Evolutionary conservation across 2,797 vertebrate genomes (phyloP).

Genomic region (Myotis myotis): DNA sequence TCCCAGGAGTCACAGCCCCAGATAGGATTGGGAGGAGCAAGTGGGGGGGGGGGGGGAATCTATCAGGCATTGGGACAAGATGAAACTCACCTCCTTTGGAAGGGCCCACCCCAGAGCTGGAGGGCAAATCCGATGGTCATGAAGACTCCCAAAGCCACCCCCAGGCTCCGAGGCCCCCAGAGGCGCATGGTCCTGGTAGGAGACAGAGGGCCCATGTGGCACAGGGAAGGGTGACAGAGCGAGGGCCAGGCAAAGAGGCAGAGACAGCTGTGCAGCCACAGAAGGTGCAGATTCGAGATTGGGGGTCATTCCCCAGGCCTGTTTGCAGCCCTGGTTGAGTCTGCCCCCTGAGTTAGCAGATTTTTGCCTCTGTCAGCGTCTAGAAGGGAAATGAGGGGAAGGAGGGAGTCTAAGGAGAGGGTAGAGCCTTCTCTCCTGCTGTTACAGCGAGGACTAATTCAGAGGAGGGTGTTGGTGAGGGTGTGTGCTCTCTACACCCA

Average conservation of each 20-base stretch:
- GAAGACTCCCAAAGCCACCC: slow-evolving; percentile 87
- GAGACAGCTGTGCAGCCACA: slow-evolving; percentile 43
- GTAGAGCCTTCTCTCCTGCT: slow-evolving; percentile 24
- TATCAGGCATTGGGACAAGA: not conserved
- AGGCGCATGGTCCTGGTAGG: slow-evolving; percentile 68
- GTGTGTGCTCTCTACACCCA: not conserved
- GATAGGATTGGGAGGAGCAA: not conserved
- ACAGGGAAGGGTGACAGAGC: slow-evolving; percentile 37
- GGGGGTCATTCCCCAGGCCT: slow-evolving; percentile 69
- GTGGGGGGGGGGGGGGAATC: not conserved
- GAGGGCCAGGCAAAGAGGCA: slow-evolving; percentile 35
- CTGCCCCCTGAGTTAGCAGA: slow-evolving; percentile 77
- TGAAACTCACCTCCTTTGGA: slow-evolving; percentile 89
- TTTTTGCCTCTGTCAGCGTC: slow-evolving; percentile 80
- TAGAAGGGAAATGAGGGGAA: slow-evolving; percentile 75
- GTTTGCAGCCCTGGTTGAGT: slow-evolving; percentile 46
- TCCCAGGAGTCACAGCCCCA: not conserved
- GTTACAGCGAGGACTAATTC: not conserved
- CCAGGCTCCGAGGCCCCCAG: slow-evolving; percentile 74
- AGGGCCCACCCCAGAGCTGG: slow-evolving; percentile 90
- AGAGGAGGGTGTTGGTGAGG: not conserved
- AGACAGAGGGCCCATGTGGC: slow-evolving; percentile 62
- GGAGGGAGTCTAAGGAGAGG: slow-evolving; percentile 52
- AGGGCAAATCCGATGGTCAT: slow-evolving; percentile 89
- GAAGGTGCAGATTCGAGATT: slow-evolving; percentile 33